These are phyloP conservation scores for Myioborus melanocephalus DNA, from an alignment of 2,797 vertebrate genomes.

Conservation along the genomic window DNA sequence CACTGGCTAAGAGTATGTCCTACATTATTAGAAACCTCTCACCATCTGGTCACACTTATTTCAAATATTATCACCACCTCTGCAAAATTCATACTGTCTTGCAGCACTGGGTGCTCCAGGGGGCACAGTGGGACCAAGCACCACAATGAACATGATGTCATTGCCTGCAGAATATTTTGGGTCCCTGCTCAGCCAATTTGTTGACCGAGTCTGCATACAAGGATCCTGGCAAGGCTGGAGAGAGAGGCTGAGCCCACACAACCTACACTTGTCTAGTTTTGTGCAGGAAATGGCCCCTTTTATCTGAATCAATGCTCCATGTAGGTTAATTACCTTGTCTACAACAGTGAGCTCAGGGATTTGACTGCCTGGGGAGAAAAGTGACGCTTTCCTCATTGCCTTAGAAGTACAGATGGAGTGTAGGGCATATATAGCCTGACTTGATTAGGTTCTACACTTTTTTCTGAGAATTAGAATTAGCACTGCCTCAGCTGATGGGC, in stretches of 20 bases:
- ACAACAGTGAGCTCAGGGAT: neutral
- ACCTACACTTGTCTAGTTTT: neutral
- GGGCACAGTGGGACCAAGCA: neutral
- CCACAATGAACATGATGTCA: neutral
- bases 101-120: neutral
- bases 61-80: neutral
- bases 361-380: neutral
- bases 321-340: neutral
- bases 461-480: neutral
- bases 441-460: neutral
- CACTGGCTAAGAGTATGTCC: neutral
- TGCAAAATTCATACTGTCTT: neutral
- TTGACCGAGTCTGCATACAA: neutral
- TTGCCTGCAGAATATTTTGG: neutral
- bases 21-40: neutral
- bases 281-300: neutral
- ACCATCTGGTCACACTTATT: neutral
- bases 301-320: neutral
- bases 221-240: neutral
- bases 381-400: neutral
- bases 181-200: neutral
- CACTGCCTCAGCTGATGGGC: neutral
- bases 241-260: neutral
- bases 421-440: neutral
- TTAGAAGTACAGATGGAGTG: neutral